Conservation (phyloP, 2,113 vertebrate genomes). For the Kryptolebias marmoratus region DNA sequence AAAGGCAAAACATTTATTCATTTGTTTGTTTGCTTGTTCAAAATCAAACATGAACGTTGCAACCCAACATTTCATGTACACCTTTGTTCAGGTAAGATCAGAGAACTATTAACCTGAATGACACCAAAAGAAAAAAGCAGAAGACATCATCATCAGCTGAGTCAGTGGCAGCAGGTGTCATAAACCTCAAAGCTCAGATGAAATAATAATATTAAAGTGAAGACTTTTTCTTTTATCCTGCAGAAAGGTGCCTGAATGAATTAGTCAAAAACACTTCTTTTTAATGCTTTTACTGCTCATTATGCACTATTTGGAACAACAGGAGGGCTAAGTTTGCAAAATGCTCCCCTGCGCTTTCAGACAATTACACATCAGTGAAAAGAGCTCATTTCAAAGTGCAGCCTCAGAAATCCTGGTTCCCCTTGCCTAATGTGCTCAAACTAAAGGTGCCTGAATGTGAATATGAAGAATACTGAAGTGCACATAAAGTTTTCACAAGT, state of each 20-base stretch:
- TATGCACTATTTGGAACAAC: slow-evolving; percentile 13
- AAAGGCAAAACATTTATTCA: too few species aligned
- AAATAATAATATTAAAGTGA: slow-evolving; percentile 1
- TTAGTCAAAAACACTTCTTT: slow-evolving; percentile 15
- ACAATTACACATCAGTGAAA: slow-evolving; percentile 41
- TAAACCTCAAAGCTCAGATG: slow-evolving; percentile 4
- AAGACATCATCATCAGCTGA: slow-evolving; percentile 34
- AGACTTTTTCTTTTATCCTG: neutral
- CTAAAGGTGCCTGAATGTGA: slow-evolving; percentile 15
- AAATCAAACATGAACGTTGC: neutral
- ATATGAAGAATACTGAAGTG: neutral
- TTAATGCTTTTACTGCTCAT: slow-evolving; percentile 37
- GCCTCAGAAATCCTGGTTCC: slow-evolving; percentile 10
- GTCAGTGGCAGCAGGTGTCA: slow-evolving; percentile 21
- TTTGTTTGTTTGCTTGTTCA: too few species aligned
- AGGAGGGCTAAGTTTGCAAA: slow-evolving; percentile 22
- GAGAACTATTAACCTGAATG: slow-evolving; percentile 16
- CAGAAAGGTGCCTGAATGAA: slow-evolving; percentile 1
- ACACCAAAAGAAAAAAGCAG: slow-evolving; percentile 33
- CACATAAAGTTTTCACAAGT: slow-evolving; percentile 17
- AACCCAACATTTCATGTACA: slow-evolving; percentile 12
- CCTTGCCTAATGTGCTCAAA: slow-evolving; percentile 21
- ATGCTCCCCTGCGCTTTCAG: slow-evolving; percentile 8
- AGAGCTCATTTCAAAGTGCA: slow-evolving; percentile 12
- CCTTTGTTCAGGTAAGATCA: slow-evolving; percentile 9